Conservation (phyloP, 2,113 vertebrate genomes). For the Galeopterus variegatus region DNA sequence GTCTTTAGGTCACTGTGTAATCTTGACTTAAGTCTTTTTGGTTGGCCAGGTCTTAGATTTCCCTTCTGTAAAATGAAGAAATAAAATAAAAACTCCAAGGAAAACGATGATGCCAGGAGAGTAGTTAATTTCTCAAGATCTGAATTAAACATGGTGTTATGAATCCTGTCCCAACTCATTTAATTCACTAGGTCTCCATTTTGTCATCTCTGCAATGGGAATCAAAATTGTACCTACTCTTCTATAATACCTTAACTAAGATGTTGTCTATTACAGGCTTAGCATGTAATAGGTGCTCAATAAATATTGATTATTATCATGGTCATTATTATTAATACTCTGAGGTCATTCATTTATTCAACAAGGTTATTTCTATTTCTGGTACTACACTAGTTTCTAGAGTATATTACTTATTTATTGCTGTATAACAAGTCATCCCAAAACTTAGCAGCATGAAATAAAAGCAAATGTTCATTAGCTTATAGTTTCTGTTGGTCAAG, state of each 20-base stretch:
- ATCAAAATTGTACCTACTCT: no score
- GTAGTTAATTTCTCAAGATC: neutral
- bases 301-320: neutral
- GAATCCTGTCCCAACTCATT: neutral
- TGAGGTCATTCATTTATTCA: neutral
- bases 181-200: neutral
- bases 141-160: neutral
- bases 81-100: neutral
- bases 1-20: neutral
- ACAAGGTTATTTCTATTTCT: neutral
- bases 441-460: neutral
- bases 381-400: neutral
- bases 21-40: neutral
- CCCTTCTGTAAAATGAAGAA: neutral
- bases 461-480: neutral
- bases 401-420: neutral
- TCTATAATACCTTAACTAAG: neutral
- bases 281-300: neutral
- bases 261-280: neutral
- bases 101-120: accelerated
- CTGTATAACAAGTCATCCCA: neutral
- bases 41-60: neutral
- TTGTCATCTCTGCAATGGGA: neutral
- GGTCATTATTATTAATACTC: neutral
- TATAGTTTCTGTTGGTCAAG: neutral